A percentile compares a stretch with the other conserved stretches of the same genome.
Conservation (phyloP, 2,888 invertebrate species). For the Orthosia cruda region DNA sequence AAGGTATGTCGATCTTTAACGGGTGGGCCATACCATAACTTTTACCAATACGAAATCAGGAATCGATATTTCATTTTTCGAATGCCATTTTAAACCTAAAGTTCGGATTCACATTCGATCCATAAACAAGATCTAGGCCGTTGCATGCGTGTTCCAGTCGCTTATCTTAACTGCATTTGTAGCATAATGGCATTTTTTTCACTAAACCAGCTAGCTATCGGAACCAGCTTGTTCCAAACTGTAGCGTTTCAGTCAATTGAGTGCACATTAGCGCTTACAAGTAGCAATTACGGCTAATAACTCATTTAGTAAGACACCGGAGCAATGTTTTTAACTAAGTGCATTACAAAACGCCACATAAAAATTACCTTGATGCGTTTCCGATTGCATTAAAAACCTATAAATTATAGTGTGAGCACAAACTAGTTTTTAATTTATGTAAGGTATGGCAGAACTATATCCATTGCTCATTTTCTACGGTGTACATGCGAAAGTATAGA, state of each 20-base stretch:
- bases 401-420: conserved; percentile 28
- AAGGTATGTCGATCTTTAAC: background rate
- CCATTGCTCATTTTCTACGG: conserved; percentile 3
- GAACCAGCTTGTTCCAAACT: conserved; percentile 53
- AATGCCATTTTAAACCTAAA: conserved; percentile 46
- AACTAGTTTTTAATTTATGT: conserved; percentile 40
- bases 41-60: conserved; percentile 25
- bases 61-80: conserved; percentile 51
- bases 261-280: conserved; percentile 57
- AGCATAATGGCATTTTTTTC: conserved; percentile 47
- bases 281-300: conserved; percentile 67
- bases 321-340: conserved; percentile 49
- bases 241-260: conserved; percentile 65
- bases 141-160: conserved; percentile 55
- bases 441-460: conserved; percentile 27
- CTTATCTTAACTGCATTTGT: conserved; percentile 50
- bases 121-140: conserved; percentile 51
- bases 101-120: conserved; percentile 38
- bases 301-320: conserved; percentile 60
- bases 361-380: conserved; percentile 45
- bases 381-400: conserved; percentile 52
- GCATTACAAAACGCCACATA: conserved; percentile 34
- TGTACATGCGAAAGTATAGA: conserved; percentile 1
- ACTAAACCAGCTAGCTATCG: conserved; percentile 20
- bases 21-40: conserved; percentile 29